Conservation (phyloP, 2,797 vertebrate species). For the Clarias pachynema region DNA sequence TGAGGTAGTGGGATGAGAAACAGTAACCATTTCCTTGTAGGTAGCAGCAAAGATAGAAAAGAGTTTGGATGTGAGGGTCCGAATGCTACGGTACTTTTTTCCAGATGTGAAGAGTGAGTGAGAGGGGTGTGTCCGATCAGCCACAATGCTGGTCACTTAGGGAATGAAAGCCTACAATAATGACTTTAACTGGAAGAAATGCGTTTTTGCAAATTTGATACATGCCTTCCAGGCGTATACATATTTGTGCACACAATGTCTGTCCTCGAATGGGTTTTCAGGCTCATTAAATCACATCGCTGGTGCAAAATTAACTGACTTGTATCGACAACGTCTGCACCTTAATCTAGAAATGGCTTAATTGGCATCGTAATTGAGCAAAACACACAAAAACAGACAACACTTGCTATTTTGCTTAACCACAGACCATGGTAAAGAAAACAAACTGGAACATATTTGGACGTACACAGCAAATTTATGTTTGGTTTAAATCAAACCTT, state of each 20-base stretch:
- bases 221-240: background rate
- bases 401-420: background rate
- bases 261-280: background rate
- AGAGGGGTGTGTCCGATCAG: too few relatives aligned
- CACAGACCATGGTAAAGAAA: background rate
- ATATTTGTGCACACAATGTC: background rate
- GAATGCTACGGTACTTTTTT: too few relatives aligned
- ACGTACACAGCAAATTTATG: background rate
- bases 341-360: background rate
- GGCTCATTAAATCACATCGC: background rate
- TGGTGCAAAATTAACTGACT: slow-evolving; percentile 5
- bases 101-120: too few relatives aligned
- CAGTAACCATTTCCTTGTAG: too few relatives aligned
- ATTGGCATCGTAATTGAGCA: background rate
- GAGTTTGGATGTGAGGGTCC: too few relatives aligned
- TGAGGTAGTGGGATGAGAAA: too few relatives aligned
- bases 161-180: background rate
- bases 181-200: background rate
- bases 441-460: background rate
- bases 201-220: background rate
- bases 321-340: background rate
- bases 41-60: too few relatives aligned
- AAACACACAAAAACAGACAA: background rate
- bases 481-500: background rate
- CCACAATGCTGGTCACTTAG: background rate